Base-by-base conservation (phyloP, 1,140 invertebrate genomes). In the Drosophila parvula region DNA sequence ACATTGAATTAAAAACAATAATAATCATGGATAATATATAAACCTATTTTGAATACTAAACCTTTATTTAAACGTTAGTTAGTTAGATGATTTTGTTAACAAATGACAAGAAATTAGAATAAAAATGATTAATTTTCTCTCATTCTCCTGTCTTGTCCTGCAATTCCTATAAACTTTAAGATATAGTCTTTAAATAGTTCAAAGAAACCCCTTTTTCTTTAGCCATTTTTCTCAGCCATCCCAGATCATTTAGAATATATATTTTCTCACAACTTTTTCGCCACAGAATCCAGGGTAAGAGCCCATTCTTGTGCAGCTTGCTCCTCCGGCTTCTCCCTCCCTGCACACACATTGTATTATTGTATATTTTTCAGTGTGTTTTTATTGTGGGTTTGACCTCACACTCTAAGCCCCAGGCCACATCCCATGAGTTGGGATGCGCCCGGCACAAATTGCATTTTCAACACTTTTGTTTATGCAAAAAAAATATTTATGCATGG, bases 391-490 rank as follows among this genome's bases (percentile, higher is more conserved):
- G 67, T 74, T 88, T 88, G 76, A 79, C 83, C 82, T 88, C 74
- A 79, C 68, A 79, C 68, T 74, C 74, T 74, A 78, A 70, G 81
- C 81, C 50, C 22, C 36, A 16, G 63, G 32, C 45, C 50, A 28
- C 62, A 62, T 40, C 9, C 43, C 45, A 16, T 40, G 50, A 9
- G 32, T 38, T 43, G 44, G 44, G 47, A 12, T 43, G 9, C 41
- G 30, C 18, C n/a, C 71, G 50, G 41, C 43, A 69, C 63, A 88
- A 88, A 88, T 88, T 88, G 84, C 84, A 84, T 88, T 88, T 88
- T 84, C 84, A 88, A 90, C 82, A 88, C 77, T 80, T 88, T 89
- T 88, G 84, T 88, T 88, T 89, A 85, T 88, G 84, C 84, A 80
- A 79, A 83, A 88, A 86, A 83, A 74, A 77, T 79, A 79, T 79